Conservation (phyloP, 2,113 vertebrate species). For the Mixornis gularis region DNA sequence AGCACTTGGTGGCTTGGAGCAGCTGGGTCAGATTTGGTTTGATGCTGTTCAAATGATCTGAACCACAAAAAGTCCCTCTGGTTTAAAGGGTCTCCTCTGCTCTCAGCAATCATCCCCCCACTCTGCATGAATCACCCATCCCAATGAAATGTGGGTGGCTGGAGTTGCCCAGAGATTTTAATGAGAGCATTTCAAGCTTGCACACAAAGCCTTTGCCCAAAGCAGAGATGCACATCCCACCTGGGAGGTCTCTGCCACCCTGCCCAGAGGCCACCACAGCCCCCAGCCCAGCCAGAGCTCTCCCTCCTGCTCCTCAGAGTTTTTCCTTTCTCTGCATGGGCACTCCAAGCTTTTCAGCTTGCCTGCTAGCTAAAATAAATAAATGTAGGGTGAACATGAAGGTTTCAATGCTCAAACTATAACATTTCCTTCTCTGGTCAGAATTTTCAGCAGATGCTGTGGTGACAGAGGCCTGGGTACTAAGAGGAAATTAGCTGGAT, state of each 20-base stretch:
- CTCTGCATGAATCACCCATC: rapidly evolving
- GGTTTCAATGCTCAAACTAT: not conserved
- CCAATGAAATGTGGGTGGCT: not conserved
- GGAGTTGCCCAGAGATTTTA: not conserved
- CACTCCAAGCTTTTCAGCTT: not conserved
- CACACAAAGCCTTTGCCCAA: not conserved
- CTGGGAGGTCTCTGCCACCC: not conserved
- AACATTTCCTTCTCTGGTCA: not conserved
- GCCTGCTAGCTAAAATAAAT: not conserved
- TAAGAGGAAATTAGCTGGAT: not conserved
- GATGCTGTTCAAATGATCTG: not conserved
- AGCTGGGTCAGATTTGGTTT: not conserved
- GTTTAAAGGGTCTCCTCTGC: not conserved
- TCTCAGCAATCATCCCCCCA: not conserved
- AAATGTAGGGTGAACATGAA: not conserved
- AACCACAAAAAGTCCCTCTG: not conserved
- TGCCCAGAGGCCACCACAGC: not conserved
- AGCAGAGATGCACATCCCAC: not conserved
- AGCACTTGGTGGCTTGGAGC: not conserved
- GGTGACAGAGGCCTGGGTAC: not conserved
- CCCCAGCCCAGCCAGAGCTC: not conserved
- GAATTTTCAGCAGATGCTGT: not conserved
- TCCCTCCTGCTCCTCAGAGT: not conserved
- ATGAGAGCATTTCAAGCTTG: not conserved
- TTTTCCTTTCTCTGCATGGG: not conserved